Evolutionary conservation across 2,797 vertebrate species (phyloP).

Genomic region (Sebastolobus alascanus): DNA sequence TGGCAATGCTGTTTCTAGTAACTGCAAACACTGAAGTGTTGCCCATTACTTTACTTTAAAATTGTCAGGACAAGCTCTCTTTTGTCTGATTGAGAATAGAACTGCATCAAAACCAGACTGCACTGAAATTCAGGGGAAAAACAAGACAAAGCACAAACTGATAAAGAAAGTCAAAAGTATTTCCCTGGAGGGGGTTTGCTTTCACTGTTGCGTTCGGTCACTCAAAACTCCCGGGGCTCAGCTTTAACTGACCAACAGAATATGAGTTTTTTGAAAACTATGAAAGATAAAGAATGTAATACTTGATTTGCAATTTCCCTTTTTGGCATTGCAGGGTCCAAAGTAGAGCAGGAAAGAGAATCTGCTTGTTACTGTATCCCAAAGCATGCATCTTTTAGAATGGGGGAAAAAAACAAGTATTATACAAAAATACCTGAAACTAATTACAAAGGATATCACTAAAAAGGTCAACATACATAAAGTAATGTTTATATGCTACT

Average conservation of each 20-base stretch:
- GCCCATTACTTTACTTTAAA: background rate
- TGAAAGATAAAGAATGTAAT: slow-evolving; percentile 5
- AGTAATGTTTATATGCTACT: background rate
- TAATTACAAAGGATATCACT: background rate
- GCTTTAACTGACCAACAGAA: slow-evolving; percentile 14
- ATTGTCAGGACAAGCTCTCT: slow-evolving; percentile 19
- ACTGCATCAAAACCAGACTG: slow-evolving; percentile 3
- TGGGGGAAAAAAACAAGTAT: background rate
- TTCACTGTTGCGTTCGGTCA: background rate
- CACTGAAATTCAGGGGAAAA: background rate
- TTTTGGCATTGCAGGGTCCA: background rate
- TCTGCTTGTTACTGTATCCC: background rate
- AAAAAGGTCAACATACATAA: background rate
- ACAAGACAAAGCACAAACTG: background rate
- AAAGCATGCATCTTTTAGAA: background rate
- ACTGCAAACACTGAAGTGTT: slow-evolving; percentile 13
- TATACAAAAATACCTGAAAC: background rate
- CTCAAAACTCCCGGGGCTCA: slow-evolving; percentile 1
- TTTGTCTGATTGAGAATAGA: background rate
- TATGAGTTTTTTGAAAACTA: slow-evolving; percentile 6
- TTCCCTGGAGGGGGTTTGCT: slow-evolving; percentile 5
- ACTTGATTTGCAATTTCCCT: slow-evolving; percentile 13
- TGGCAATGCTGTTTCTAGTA: slow-evolving; percentile 4
- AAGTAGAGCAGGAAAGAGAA: background rate
- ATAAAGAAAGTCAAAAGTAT: slow-evolving; percentile 8